These are phyloP conservation scores for Petrolisthes manimaculis DNA, from an alignment of 2,888 invertebrate genomes.

Conservation along the genomic window DNA sequence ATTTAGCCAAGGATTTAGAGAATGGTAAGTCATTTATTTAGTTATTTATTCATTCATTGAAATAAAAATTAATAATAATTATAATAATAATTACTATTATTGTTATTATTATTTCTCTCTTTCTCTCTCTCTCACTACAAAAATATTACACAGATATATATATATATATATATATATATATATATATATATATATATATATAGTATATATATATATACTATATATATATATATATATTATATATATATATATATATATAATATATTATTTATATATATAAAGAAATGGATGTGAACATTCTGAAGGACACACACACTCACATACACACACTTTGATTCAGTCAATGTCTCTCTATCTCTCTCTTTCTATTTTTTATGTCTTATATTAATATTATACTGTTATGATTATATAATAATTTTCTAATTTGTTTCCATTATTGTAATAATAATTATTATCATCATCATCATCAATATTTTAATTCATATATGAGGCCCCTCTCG, in stretches of 20 bases:
- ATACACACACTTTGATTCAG: background rate
- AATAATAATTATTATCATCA: no score
- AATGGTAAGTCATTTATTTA: constrained; percentile 72
- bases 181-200: constrained; percentile 4
- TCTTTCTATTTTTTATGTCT: background rate
- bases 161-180: constrained; percentile 4
- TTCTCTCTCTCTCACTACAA: background rate
- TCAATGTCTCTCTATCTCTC: background rate
- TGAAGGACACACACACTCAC: background rate
- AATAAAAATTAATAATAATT: background rate
- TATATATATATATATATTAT: background rate
- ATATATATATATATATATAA: constrained; percentile 3
- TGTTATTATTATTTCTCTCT: background rate
- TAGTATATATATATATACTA: constrained; percentile 15
- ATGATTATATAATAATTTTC: no score
- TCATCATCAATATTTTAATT: background rate
- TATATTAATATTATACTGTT: background rate
- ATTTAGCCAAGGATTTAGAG: constrained; percentile 78
- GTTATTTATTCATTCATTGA: background rate
- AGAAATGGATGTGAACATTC: background rate
- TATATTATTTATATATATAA: background rate
- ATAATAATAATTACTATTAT: background rate
- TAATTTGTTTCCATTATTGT: no score
- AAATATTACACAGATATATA: background rate
- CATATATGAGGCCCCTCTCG: no score